phyloP scores from a whole-genome alignment of 2,888 invertebrate genomes.

The Netelia melanura region DNA sequence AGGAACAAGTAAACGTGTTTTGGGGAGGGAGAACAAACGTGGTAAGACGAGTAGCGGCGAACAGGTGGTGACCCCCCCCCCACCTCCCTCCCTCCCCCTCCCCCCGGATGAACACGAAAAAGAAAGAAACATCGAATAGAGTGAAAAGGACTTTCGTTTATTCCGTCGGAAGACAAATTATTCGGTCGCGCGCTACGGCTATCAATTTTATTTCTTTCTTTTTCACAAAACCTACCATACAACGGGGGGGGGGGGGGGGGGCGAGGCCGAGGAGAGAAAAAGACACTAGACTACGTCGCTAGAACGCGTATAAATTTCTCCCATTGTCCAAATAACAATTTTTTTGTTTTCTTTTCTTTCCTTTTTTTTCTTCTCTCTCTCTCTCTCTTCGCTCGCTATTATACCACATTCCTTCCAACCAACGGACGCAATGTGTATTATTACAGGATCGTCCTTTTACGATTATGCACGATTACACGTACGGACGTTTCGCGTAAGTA shows the following conservation, averaged over 20 bases:
- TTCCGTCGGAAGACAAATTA: constrained; percentile 41
- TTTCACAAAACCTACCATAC: constrained; percentile 14
- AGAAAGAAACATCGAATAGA: constrained; percentile 22
- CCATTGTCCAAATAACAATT: constrained; percentile 47
- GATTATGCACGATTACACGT: constrained; percentile 1
- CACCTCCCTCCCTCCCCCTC: too few relatives aligned
- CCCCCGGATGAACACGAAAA: neutral
- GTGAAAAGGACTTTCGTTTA: constrained; percentile 15
- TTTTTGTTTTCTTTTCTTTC: neutral
- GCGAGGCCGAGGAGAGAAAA: constrained; percentile 4
- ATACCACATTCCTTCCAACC: constrained; percentile 12
- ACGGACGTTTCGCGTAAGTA: neutral
- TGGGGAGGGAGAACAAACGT: neutral
- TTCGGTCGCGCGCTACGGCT: constrained; percentile 6
- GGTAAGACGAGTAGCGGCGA: neutral
- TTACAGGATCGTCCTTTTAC: constrained; percentile 3
- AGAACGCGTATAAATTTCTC: constrained; percentile 32
- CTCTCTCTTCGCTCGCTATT: constrained; percentile 11
- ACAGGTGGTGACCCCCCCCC: too few relatives aligned
- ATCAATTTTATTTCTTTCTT: neutral
- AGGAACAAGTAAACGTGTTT: too few relatives aligned
- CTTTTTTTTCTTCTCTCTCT: constrained; percentile 8
- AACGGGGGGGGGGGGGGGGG: too few relatives aligned
- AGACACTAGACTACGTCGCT: constrained; percentile 7
- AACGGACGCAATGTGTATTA: constrained; percentile 1